Percentiles rank a stretch among this genome's conserved stretches.
Conservation (phyloP, 2,888 invertebrate genomes). For the Subacronicta megacephala region DNA sequence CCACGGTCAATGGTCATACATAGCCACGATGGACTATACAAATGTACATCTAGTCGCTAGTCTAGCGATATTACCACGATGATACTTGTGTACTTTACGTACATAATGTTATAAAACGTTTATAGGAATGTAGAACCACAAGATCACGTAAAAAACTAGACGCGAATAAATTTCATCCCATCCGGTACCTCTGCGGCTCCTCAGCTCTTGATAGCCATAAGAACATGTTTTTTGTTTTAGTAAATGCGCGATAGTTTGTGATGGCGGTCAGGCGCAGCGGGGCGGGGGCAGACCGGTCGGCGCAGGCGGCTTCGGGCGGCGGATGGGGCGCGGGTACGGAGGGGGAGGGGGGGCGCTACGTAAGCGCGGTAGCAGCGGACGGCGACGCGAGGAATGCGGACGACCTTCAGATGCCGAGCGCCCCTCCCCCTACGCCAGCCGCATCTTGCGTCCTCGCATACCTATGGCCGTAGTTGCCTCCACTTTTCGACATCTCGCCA, state of each 20-base stretch:
- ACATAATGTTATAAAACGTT: constrained; percentile 69
- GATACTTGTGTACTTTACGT: constrained; percentile 44
- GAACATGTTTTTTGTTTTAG: constrained; percentile 88
- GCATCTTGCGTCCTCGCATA: constrained; percentile 89
- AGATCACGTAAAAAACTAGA: constrained; percentile 82
- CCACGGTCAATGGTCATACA: too few species aligned
- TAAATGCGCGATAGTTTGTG: constrained; percentile 87
- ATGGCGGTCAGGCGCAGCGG: constrained; percentile 78
- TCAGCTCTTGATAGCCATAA: constrained; percentile 85
- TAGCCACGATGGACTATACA: too few species aligned
- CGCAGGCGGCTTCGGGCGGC: constrained; percentile 67
- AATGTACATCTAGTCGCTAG: too few species aligned
- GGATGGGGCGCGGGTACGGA: constrained; percentile 59
- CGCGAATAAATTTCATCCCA: constrained; percentile 88
- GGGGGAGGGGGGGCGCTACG: constrained; percentile 82
- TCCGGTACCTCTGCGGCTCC: constrained; percentile 86
- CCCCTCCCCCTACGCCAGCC: constrained; percentile 87
- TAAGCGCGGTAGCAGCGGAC: constrained; percentile 90
- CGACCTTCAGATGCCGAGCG: constrained; percentile 89
- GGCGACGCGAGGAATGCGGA: constrained; percentile 89
- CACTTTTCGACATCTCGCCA: constrained; percentile 86
- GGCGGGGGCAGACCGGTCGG: constrained; percentile 79
- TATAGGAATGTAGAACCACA: constrained; percentile 82
- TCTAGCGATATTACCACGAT: constrained; percentile 27
- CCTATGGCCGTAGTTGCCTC: constrained; percentile 85